A percentile compares a stretch with the other conserved stretches of the same genome.
Conservation (phyloP, 2,888 invertebrate genomes). For the Drosophila seclusa region DNA sequence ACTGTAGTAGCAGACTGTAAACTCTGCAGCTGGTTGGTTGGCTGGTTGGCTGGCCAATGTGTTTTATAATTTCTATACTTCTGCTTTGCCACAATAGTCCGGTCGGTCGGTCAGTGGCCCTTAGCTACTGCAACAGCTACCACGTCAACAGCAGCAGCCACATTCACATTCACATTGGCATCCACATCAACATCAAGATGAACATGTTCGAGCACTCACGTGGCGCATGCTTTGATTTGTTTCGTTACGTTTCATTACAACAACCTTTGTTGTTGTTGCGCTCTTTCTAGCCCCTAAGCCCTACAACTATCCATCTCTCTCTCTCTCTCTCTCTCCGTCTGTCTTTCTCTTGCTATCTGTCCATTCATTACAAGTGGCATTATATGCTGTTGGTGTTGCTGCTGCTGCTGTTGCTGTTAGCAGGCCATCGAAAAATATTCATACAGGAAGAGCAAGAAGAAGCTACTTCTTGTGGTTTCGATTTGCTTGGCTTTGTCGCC, state of each 20-base stretch:
- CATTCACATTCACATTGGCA: not conserved
- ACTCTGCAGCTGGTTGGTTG: not conserved
- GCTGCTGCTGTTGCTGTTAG: constrained; percentile 18
- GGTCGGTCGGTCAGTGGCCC: constrained; percentile 20
- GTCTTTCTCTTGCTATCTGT: constrained; percentile 2
- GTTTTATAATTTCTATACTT: constrained; percentile 68
- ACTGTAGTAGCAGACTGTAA: constrained; percentile 8
- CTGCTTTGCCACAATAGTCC: constrained; percentile 4
- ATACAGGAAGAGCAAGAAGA: constrained; percentile 11
- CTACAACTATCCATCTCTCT: constrained; percentile 3
- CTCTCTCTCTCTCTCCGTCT: not conserved
- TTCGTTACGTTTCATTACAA: constrained; percentile 79
- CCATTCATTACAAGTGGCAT: constrained; percentile 55
- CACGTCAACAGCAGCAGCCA: constrained; percentile 1
- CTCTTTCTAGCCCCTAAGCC: constrained; percentile 10
- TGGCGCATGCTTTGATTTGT: constrained; percentile 78
- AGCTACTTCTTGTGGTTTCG: constrained; percentile 58
- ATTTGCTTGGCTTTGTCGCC: constrained; percentile 59
- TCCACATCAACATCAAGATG: constrained; percentile 49
- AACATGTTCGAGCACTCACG: constrained; percentile 74
- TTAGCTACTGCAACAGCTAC: constrained; percentile 7
- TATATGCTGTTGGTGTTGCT: constrained; percentile 30
- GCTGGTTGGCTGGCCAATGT: constrained; percentile 36
- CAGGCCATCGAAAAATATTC: constrained; percentile 28
- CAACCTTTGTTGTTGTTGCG: constrained; percentile 49